Evolutionary conservation across 2,113 vertebrate species (phyloP).

Genomic region (Sceloporus undulatus): DNA sequence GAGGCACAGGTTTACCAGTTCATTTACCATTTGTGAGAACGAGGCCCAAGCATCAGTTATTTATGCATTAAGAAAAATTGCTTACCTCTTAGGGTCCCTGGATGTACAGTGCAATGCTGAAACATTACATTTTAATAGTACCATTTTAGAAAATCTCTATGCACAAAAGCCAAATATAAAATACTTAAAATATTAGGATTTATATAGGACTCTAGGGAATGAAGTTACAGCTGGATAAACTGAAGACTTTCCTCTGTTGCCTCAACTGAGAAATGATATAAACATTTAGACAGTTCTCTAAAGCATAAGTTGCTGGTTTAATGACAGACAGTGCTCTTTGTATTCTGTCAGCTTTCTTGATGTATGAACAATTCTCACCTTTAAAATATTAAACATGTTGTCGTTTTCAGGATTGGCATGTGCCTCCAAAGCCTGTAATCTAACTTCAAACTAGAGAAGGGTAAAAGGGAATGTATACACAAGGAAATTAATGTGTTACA

Average conservation of each 20-base stretch:
- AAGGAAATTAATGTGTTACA: not conserved
- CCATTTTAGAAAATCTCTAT: constrained; percentile 30
- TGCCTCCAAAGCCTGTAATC: constrained; percentile 20
- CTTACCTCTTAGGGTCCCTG: not conserved
- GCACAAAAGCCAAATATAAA: constrained; percentile 11
- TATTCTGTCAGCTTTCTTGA: constrained; percentile 11
- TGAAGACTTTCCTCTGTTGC: constrained; percentile 11
- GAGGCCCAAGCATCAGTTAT: not conserved
- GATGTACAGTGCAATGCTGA: constrained; percentile 29
- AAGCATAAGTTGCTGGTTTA: constrained; percentile 19
- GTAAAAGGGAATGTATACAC: constrained; percentile 8
- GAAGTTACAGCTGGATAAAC: constrained; percentile 46
- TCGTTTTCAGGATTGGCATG: constrained; percentile 11
- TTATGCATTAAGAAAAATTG: not conserved
- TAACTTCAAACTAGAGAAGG: not conserved
- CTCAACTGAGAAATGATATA: constrained; percentile 40
- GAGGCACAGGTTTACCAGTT: not conserved
- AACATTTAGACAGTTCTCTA: constrained; percentile 31
- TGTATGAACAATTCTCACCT: constrained; percentile 41
- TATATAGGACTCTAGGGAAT: constrained; percentile 12
- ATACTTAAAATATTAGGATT: constrained; percentile 36
- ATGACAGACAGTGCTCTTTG: constrained; percentile 6
- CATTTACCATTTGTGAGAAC: constrained; percentile 13
- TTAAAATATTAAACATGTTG: constrained; percentile 19
- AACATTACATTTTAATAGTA: constrained; percentile 23